These are phyloP conservation scores for Ambastaia sidthimunki DNA, from an alignment of 2,797 vertebrate species.

Conservation along the genomic window DNA sequence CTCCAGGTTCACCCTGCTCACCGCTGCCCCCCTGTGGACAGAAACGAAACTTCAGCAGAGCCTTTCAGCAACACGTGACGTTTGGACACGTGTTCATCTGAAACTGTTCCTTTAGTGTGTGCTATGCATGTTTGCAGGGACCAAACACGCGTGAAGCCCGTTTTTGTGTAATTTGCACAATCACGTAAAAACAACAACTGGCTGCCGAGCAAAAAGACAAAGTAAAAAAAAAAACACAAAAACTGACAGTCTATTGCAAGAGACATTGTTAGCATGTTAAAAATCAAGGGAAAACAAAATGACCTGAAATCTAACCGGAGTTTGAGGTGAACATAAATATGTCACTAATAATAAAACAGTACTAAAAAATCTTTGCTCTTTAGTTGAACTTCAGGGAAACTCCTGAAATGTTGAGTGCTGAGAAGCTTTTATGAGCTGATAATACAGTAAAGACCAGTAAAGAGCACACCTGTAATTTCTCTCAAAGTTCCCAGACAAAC, in stretches of 20 bases:
- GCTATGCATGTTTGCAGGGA: no score
- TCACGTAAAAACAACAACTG: no score
- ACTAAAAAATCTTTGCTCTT: not conserved
- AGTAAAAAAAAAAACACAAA: no score
- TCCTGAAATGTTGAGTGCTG: not conserved
- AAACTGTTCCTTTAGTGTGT: no score
- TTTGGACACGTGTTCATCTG: no score
- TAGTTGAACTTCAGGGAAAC: constrained; percentile 11
- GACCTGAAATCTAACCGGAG: not conserved
- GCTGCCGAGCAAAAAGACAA: no score
- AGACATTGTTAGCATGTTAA: no score
- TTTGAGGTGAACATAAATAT: not conserved
- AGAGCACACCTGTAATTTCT: not conserved
- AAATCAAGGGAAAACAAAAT: no score
- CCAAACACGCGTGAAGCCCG: no score
- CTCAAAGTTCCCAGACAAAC: not conserved
- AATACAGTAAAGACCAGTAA: not conserved
- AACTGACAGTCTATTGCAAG: no score
- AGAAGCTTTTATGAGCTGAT: not conserved
- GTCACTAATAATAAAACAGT: not conserved
- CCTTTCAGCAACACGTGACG: no score
- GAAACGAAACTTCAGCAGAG: constrained; percentile 39
- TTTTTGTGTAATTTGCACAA: no score
- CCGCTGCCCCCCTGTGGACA: constrained; percentile 84
- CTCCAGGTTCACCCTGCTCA: constrained; percentile 79